A percentile compares a stretch with the other conserved stretches of the same genome.
These are phyloP conservation scores for Alcis repandata DNA, from an alignment of 2,888 invertebrate genomes.

Conservation along the genomic window DNA sequence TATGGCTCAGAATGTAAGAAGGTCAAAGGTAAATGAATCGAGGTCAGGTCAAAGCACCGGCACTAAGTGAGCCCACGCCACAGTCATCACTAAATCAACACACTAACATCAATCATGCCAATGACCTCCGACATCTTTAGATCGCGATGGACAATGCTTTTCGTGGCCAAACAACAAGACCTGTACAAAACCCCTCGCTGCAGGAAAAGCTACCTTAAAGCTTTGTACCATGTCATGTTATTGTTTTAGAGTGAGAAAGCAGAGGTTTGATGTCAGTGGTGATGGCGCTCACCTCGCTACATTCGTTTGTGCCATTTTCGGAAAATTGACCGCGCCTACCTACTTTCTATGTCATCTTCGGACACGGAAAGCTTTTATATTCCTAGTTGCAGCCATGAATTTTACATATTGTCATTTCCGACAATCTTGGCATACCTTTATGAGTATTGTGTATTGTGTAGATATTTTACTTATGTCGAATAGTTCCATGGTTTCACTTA, in stretches of 20 bases:
- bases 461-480: not conserved
- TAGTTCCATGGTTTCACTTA: not conserved
- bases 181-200: conserved; percentile 42
- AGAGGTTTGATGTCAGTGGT: conserved; percentile 48
- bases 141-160: conserved; percentile 61
- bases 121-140: conserved; percentile 69
- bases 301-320: conserved; percentile 69
- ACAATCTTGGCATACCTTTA: too few species aligned
- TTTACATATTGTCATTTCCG: too few species aligned
- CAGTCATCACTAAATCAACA: conserved; percentile 57
- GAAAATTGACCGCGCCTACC: conserved; percentile 69
- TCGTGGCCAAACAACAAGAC: conserved; percentile 50
- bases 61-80: conserved; percentile 45
- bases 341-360: conserved; percentile 59
- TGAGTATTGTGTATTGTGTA: not conserved
- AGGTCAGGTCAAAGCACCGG: conserved; percentile 54
- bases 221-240: conserved; percentile 34
- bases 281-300: conserved; percentile 61
- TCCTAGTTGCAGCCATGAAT: not conserved
- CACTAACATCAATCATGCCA: conserved; percentile 63
- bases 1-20: conserved; percentile 26
- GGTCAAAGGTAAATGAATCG: conserved; percentile 33
- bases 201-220: conserved; percentile 50
- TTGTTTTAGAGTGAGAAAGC: conserved; percentile 43
- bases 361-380: conserved; percentile 20